Conservation (phyloP, 2,113 vertebrate species). For the Tachysurus vachellii region DNA sequence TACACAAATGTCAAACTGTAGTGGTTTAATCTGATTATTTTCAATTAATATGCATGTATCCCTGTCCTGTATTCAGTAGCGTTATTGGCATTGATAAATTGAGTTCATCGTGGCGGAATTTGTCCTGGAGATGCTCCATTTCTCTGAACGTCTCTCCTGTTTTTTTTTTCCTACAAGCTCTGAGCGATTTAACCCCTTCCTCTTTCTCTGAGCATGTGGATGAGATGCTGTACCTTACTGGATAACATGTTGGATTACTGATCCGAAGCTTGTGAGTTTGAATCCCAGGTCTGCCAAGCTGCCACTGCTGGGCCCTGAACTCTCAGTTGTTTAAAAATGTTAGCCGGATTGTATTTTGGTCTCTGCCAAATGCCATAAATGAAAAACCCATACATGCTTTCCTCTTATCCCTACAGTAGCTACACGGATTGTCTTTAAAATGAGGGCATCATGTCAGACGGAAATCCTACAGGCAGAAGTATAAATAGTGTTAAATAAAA, state of each 20-base stretch:
- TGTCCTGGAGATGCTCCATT: slow-evolving; percentile 86
- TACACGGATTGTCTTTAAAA: slow-evolving; percentile 76
- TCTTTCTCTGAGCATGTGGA: not conserved
- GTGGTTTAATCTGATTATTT: slow-evolving; percentile 99
- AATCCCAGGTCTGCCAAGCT: no score
- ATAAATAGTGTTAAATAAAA: slow-evolving; percentile 90
- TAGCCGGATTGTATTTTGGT: no score
- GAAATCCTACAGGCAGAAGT: slow-evolving; percentile 82
- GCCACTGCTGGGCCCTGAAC: no score
- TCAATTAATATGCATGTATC: slow-evolving; percentile 99
- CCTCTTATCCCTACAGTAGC: slow-evolving; percentile 48
- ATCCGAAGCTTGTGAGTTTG: no score
- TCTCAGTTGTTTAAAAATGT: no score
- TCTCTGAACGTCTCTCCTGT: slow-evolving; percentile 84
- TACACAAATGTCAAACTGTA: slow-evolving; percentile 92
- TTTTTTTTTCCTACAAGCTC: slow-evolving; percentile 44
- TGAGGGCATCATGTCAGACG: slow-evolving; percentile 78
- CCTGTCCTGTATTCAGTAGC: slow-evolving; percentile 81
- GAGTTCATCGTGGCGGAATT: slow-evolving; percentile 88
- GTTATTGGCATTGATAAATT: slow-evolving; percentile 97
- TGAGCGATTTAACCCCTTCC: slow-evolving; percentile 2
- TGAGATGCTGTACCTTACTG: not conserved
- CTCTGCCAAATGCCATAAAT: no score
- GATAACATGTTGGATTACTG: no score
- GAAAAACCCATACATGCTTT: slow-evolving; percentile 3